Conservation (phyloP, 2,797 vertebrate species). For the Betta splendens region DNA sequence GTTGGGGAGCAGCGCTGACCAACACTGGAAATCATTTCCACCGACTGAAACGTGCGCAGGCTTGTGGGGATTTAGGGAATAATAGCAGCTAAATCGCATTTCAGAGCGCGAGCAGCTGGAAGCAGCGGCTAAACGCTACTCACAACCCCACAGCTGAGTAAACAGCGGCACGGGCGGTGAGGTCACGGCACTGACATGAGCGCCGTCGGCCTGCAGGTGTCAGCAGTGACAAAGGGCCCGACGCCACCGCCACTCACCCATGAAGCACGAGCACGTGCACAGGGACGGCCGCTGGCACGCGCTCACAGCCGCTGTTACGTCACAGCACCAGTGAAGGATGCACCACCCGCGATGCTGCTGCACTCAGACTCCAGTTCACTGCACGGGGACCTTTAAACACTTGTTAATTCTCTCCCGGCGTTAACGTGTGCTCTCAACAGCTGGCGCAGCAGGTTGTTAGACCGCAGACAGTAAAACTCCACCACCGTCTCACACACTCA, state of each 20-base stretch:
- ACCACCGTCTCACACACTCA: slow-evolving; percentile 5
- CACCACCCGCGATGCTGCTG: no score
- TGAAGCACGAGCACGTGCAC: not conserved
- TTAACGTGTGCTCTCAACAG: slow-evolving; percentile 16
- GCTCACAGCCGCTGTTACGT: not conserved
- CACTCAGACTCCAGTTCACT: no score
- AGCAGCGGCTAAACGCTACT: not conserved
- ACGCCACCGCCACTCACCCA: slow-evolving; percentile 2
- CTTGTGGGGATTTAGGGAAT: not conserved
- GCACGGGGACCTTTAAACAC: no score
- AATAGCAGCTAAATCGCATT: slow-evolving; percentile 13
- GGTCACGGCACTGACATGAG: slow-evolving; percentile 47
- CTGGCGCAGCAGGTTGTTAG: slow-evolving; percentile 43
- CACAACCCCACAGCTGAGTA: slow-evolving; percentile 25
- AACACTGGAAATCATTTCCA: not conserved
- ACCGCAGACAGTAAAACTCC: slow-evolving; percentile 21
- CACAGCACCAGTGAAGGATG: not conserved
- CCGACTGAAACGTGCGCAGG: not conserved
- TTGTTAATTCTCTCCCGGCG: no score
- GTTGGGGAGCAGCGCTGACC: rapidly evolving
- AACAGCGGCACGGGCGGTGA: slow-evolving; percentile 21
- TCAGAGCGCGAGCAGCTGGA: not conserved
- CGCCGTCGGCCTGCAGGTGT: slow-evolving; percentile 63
- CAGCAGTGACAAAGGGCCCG: slow-evolving; percentile 63
- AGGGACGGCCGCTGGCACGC: no score